Conservation (phyloP, 2,888 invertebrate genomes). For the Aplocera efformata region DNA sequence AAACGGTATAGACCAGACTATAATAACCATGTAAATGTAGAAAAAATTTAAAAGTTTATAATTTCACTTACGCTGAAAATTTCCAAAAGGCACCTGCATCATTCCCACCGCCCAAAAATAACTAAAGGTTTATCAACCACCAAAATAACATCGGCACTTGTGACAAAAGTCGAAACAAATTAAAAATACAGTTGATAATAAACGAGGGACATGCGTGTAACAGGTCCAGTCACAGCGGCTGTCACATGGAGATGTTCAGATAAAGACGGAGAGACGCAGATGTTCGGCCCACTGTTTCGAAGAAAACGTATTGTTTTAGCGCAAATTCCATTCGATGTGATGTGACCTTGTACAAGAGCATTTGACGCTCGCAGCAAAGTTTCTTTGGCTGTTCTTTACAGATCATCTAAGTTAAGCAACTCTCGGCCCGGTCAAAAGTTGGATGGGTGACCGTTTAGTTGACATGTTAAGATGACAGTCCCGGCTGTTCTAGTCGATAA, state of each 20-base stretch:
- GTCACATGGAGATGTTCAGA: constrained; percentile 50
- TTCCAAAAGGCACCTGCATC: neutral
- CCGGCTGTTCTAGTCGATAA: too few species aligned
- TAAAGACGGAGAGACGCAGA: constrained; percentile 56
- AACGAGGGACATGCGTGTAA: constrained; percentile 27
- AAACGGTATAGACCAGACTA: too few species aligned
- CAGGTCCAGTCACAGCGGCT: constrained; percentile 36
- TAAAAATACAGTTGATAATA: constrained; percentile 28
- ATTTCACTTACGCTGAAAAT: neutral
- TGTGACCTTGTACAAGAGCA: constrained; percentile 52
- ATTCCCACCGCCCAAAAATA: neutral
- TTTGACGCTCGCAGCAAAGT: constrained; percentile 39
- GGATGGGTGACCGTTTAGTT: too few species aligned
- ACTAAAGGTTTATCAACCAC: constrained; percentile 1
- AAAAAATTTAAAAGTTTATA: neutral
- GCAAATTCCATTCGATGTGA: constrained; percentile 39
- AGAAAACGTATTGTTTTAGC: constrained; percentile 53
- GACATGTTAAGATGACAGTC: too few species aligned
- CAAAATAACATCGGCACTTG: constrained; percentile 11
- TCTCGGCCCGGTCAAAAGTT: too few species aligned
- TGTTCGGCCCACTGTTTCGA: constrained; percentile 51
- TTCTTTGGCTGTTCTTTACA: too few species aligned
- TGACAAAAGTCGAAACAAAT: constrained; percentile 20
- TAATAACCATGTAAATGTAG: too few species aligned
- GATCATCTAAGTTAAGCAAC: too few species aligned